Evolutionary conservation across 2,888 invertebrate genomes (phyloP), one percentile per base, ranked within the genome.

Genomic region (Ceriagrion tenellum): DNA sequence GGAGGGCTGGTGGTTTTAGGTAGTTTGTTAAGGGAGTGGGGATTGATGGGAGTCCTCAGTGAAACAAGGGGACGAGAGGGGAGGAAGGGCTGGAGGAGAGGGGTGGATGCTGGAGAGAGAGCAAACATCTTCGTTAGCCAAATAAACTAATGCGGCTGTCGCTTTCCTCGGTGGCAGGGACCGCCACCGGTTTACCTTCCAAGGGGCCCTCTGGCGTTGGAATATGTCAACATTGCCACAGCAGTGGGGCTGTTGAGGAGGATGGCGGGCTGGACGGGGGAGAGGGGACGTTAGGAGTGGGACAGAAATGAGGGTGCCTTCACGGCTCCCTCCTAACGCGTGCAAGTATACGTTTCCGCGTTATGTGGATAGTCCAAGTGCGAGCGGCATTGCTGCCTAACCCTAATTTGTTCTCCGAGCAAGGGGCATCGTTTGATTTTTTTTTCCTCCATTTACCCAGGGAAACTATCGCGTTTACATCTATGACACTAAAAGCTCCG

Each of bases 111-210:
- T 47, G 23, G 69, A 63, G 81, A 35, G 35, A 93, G 69, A 93
- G 93, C 93, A 93, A 93, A 93, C 93, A 93, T 93, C 93, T 93
- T 93, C 93, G 93, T 63, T 93, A 69, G 93, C 69, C 93, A 93
- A 93, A 93, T 93, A 93, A 93, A 93, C 93, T 93, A 63, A 93
- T 69, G 93, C 74, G 63, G 93, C 93, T 93, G 93, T 93, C 93
- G 93, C 47, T 93, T 93, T 74, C 93, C 93, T 81, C 93, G 93
- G 93, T 93, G 93, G 93, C 93, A 47, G 93, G 69, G 74, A 56
- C 93, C 93, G 93, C 93, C 93, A 93, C 93, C 47, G 93, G 93
- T 93, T 93, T 93, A 69, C 69, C 93, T 93, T 69, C 69, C n/a
- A 74, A 93, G 59, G 47, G 93, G 47, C 47, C 89, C 89, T 89